Percentiles rank a stretch among this genome's conserved stretches.
These are phyloP conservation scores for Sipha maydis DNA, from an alignment of 2,888 invertebrate genomes.

Conservation along the genomic window DNA sequence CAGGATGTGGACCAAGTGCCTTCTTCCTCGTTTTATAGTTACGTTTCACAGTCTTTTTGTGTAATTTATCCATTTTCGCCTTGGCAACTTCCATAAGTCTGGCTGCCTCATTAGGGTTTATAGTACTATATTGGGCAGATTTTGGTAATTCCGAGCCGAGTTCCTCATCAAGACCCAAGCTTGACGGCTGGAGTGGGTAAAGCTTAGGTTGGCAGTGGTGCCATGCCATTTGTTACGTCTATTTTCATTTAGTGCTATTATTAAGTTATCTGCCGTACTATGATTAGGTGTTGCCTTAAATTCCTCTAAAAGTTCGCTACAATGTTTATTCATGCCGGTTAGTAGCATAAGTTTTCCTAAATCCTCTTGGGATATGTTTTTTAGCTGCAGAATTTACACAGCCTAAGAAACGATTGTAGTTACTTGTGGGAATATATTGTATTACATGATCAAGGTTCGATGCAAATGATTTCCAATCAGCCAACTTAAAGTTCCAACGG, in stretches of 20 bases:
- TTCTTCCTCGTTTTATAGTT: neutral
- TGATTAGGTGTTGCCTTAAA: neutral
- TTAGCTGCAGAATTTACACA: conserved; percentile 11
- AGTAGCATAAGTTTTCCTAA: conserved; percentile 36
- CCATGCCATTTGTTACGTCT: conserved; percentile 24
- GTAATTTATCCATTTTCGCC: conserved; percentile 14
- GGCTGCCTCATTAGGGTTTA: conserved; percentile 6
- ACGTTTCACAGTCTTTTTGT: neutral
- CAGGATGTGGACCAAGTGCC: neutral
- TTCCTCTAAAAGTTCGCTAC: conserved; percentile 33
- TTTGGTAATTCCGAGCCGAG: neutral
- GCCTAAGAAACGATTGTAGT: conserved; percentile 17
- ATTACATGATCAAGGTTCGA: conserved; percentile 8
- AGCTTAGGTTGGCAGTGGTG: conserved; percentile 8
- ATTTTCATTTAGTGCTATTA: conserved; percentile 7
- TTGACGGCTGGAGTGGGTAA: conserved; percentile 14
- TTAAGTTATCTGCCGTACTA: conserved; percentile 2
- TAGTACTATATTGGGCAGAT: neutral
- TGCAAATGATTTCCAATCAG: conserved; percentile 22
- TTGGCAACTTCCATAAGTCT: conserved; percentile 8
- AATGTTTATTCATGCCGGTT: conserved; percentile 1
- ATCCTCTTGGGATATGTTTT: conserved; percentile 44
- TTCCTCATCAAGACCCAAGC: conserved; percentile 6
- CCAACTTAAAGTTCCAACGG: conserved; percentile 22
- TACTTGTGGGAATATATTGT: neutral